phyloP scores from a whole-genome alignment of 2,797 vertebrate species.

The Smutsia temminckii region DNA sequence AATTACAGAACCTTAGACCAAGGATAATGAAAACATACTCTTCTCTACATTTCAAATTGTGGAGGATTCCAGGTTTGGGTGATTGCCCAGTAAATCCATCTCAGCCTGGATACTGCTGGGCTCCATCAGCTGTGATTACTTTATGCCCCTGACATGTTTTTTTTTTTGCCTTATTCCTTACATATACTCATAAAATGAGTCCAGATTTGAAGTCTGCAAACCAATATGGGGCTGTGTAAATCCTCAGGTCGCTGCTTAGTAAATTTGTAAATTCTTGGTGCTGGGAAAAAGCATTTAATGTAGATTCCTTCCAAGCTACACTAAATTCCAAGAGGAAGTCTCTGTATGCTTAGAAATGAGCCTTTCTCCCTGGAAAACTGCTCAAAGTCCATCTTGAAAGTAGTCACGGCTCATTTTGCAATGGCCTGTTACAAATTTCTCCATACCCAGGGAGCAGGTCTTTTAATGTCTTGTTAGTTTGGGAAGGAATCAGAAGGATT shows the following conservation, averaged over 20 bases:
- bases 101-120: background rate
- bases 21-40: background rate
- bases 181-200: background rate
- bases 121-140: background rate
- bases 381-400: conserved; percentile 21
- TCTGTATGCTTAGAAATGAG: conserved; percentile 34
- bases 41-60: background rate
- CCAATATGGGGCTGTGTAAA: background rate
- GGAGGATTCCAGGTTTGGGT: background rate
- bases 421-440: too few species aligned
- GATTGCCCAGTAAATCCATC: background rate
- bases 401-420: background rate
- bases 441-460: background rate
- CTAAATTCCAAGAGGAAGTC: conserved; percentile 5
- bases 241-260: background rate
- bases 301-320: background rate
- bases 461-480: background rate
- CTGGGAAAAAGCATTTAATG: background rate
- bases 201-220: background rate
- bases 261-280: conserved; percentile 32
- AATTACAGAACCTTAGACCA: background rate
- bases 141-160: background rate
- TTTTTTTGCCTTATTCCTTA: conserved; percentile 41
- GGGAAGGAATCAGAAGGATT: background rate
- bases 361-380: background rate